phyloP scores from a whole-genome alignment of 64 coral and sea anemone species.

The Cladopsammia gracilis region DNA sequence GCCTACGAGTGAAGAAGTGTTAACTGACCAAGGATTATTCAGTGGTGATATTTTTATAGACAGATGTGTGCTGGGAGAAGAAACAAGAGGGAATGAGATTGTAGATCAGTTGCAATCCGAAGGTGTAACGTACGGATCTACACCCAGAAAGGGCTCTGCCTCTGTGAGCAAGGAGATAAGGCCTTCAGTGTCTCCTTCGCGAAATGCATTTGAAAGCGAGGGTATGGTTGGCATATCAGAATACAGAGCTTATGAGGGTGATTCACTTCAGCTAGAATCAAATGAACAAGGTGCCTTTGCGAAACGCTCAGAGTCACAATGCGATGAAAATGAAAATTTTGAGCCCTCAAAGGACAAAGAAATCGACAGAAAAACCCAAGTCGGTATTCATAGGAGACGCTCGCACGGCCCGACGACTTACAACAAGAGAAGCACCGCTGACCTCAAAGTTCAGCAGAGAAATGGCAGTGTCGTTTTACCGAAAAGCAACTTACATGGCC shows the following conservation, averaged over 20 bases:
- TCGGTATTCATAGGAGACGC: not conserved
- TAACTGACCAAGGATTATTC: not conserved
- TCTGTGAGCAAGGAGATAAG: not conserved
- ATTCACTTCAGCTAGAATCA: not conserved
- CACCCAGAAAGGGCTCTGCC: too few relatives aligned
- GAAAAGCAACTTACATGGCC: conserved; percentile 25
- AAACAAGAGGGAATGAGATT: not conserved
- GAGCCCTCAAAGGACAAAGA: not conserved
- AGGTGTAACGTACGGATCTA: not conserved
- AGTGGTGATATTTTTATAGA: not conserved
- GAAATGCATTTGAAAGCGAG: not conserved
- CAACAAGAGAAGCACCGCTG: not conserved
- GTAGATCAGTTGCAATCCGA: not conserved
- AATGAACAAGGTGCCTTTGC: not conserved
- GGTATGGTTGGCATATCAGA: not conserved
- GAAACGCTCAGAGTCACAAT: not conserved
- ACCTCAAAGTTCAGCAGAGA: not conserved
- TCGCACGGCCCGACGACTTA: not conserved
- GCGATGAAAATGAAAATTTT: not conserved
- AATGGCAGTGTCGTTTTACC: not conserved
- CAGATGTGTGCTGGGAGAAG: not conserved
- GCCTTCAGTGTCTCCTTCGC: not conserved
- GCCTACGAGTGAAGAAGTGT: not conserved
- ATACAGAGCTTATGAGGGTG: not conserved
- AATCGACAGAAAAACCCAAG: not conserved